Percentiles rank a stretch among this genome's conserved stretches.
Conservation (phyloP, 2,888 invertebrate species). For the Coecobrya sp. region DNA sequence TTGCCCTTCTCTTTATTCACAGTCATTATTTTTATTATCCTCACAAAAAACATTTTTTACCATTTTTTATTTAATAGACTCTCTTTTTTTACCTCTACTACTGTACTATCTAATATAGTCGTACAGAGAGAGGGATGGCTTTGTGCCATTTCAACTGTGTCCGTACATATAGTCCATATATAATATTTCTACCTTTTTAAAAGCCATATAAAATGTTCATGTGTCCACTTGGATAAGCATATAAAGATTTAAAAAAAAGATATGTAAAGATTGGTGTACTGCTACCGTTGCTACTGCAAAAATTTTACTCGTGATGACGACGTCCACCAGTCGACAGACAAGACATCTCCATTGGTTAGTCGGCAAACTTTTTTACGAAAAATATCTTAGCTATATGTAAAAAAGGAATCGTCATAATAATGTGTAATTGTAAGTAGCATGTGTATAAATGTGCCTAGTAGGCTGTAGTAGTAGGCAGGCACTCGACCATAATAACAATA, state of each 20-base stretch:
- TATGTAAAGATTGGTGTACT: background rate
- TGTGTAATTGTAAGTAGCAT: conserved; percentile 64
- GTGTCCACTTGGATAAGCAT: conserved; percentile 20
- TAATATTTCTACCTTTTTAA: too few relatives aligned
- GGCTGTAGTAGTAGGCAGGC: conserved; percentile 66
- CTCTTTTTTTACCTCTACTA: background rate
- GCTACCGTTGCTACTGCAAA: too few relatives aligned
- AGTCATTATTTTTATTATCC: conserved; percentile 81
- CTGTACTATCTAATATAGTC: too few relatives aligned
- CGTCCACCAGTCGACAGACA: background rate
- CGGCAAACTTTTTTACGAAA: conserved; percentile 9
- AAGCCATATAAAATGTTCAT: background rate
- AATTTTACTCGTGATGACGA: background rate
- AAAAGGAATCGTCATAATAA: conserved; percentile 56
- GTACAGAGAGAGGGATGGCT: background rate
- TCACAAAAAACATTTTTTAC: conserved; percentile 37
- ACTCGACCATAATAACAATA: conserved; percentile 72
- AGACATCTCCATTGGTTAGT: conserved; percentile 75
- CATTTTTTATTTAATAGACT: conserved; percentile 51
- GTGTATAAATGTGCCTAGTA: background rate
- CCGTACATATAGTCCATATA: conserved; percentile 7
- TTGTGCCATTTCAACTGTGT: conserved; percentile 74
- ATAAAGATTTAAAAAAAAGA: background rate
- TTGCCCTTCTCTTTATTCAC: conserved; percentile 83
- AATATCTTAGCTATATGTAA: background rate